phyloP scores from a whole-genome alignment of 2,113 vertebrate species.

The Neotoma lepida region DNA sequence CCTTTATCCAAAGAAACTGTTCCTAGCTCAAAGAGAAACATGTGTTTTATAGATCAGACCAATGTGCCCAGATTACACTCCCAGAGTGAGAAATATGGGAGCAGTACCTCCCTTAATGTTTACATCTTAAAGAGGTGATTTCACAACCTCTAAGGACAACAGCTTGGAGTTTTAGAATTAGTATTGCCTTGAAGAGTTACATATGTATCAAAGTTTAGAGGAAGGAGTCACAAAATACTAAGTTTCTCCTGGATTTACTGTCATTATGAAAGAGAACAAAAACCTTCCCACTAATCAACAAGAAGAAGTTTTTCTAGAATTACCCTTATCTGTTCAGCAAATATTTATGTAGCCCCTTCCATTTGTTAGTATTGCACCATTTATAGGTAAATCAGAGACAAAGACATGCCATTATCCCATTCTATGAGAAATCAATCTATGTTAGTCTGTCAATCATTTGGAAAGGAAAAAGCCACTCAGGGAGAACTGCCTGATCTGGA shows the following conservation, averaged over 20 bases:
- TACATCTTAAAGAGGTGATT: constrained; percentile 36
- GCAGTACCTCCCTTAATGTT: background rate
- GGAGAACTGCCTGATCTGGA: background rate
- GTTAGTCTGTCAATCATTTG: background rate
- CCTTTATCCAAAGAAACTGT: constrained; percentile 39
- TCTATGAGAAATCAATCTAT: background rate
- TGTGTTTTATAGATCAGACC: constrained; percentile 7
- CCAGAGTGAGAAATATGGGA: background rate
- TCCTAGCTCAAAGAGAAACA: constrained; percentile 42
- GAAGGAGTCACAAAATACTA: background rate
- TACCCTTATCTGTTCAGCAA: background rate
- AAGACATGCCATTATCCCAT: background rate
- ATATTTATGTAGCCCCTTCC: background rate
- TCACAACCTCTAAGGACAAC: background rate
- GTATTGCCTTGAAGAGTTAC: background rate
- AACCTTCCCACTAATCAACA: background rate
- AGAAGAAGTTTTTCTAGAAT: constrained; percentile 13
- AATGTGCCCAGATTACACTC: background rate
- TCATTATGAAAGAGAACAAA: background rate
- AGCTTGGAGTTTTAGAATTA: background rate
- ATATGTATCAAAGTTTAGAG: constrained; percentile 5
- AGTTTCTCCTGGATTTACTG: background rate
- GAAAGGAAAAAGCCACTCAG: background rate
- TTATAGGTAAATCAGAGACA: background rate
- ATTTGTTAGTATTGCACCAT: background rate